Evolutionary conservation across 2,113 vertebrate genomes (phyloP).

Genomic region (Oxyura jamaicensis): DNA sequence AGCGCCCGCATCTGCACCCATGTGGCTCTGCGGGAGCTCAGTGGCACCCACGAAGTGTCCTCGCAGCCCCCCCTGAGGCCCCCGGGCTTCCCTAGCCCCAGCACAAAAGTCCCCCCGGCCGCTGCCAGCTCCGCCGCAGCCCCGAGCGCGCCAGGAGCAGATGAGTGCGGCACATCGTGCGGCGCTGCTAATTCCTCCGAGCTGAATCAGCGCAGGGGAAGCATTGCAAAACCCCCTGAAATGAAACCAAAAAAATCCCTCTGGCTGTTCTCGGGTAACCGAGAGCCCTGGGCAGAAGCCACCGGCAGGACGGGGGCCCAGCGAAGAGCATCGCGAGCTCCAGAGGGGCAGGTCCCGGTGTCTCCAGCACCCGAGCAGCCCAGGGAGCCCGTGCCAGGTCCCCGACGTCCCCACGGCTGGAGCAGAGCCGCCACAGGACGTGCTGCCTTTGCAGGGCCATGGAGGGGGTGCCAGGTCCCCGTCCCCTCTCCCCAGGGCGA

Average conservation of each 20-base stretch:
- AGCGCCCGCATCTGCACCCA: fast-evolving
- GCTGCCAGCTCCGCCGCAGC: neutral
- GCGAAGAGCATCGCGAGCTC: neutral
- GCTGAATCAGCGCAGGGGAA: slow-evolving; percentile 29
- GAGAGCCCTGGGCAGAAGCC: neutral
- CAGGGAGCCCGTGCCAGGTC: neutral
- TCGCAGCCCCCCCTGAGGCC: neutral
- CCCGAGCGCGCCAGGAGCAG: fast-evolving
- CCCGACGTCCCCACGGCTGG: neutral
- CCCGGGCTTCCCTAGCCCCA: neutral
- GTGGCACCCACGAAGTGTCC: neutral
- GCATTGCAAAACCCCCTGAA: slow-evolving; percentile 61
- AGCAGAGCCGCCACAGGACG: fast-evolving
- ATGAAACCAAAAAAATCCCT: neutral
- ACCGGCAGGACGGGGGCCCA: neutral
- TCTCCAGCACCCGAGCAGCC: neutral
- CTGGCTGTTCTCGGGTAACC: neutral
- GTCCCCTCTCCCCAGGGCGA: fast-evolving
- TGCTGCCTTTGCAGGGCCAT: neutral
- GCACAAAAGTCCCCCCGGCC: neutral
- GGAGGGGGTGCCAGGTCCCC: neutral
- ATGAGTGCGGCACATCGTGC: neutral
- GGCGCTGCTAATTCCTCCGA: neutral
- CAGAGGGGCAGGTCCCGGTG: neutral
- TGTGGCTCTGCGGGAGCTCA: fast-evolving